These are phyloP conservation scores for Meandrina meandrites DNA, from an alignment of 92 coral and sea anemone species.

Conservation along the genomic window DNA sequence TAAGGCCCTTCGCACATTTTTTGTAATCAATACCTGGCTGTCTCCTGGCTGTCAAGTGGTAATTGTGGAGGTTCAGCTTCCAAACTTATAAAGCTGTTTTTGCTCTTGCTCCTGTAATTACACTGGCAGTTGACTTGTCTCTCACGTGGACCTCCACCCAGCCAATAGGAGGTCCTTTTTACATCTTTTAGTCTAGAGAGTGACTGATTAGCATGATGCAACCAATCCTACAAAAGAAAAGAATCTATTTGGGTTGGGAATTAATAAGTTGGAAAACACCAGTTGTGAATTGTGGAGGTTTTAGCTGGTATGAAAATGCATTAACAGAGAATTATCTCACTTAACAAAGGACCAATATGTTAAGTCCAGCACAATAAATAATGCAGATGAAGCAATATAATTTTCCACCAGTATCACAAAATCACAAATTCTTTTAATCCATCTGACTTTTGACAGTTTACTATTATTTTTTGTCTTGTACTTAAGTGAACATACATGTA, in stretches of 20 bases:
- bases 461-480: too few species aligned
- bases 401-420: too few species aligned
- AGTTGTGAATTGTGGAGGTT: neutral
- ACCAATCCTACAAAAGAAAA: conserved; percentile 63
- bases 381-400: too few species aligned
- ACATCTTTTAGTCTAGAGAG: conserved; percentile 77
- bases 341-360: neutral
- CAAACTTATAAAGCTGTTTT: conserved; percentile 61
- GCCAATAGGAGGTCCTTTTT: conserved; percentile 68
- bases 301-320: neutral
- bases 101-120: conserved; percentile 73
- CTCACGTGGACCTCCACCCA: conserved; percentile 86
- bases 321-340: too few species aligned
- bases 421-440: neutral
- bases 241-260: neutral
- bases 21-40: conserved; percentile 26
- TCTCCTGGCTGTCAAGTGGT: conserved; percentile 64
- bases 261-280: neutral
- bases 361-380: neutral
- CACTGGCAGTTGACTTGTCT: conserved; percentile 78
- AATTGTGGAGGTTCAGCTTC: conserved; percentile 75
- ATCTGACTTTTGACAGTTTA: neutral
- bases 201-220: conserved; percentile 72
- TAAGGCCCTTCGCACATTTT: neutral
- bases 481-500: too few species aligned